These are phyloP conservation scores for Archocentrus centrarchus DNA, from an alignment of 2,113 vertebrate genomes.

Conservation along the genomic window DNA sequence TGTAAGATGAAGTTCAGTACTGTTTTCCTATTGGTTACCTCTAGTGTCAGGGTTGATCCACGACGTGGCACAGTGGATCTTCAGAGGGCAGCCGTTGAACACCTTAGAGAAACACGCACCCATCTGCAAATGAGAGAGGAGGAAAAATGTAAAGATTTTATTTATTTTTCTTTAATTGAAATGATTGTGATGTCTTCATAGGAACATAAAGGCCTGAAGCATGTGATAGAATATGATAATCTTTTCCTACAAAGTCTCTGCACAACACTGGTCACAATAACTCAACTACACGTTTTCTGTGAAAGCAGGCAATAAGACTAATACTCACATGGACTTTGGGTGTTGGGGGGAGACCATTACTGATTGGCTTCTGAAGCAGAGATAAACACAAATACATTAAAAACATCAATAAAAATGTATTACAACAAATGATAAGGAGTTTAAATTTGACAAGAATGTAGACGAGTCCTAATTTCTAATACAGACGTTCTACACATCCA, in stretches of 20 bases:
- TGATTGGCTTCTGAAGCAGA: constrained; percentile 89
- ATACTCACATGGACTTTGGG: constrained; percentile 98
- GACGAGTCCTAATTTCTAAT: background rate
- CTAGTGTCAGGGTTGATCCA: constrained; percentile 99
- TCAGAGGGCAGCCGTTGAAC: constrained; percentile 97
- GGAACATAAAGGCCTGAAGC: background rate
- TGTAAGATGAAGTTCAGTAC: background rate
- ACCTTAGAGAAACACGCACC: constrained; percentile 99
- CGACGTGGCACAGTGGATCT: constrained; percentile 97
- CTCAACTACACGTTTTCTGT: background rate
- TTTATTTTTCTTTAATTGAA: background rate
- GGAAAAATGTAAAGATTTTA: fast-evolving
- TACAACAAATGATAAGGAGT: background rate
- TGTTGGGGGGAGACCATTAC: constrained; percentile 96
- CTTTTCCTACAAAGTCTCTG: too few species aligned
- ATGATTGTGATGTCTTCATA: fast-evolving
- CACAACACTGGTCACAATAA: background rate
- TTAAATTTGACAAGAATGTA: background rate
- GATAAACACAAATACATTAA: background rate
- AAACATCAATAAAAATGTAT: background rate
- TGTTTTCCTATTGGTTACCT: constrained; percentile 79
- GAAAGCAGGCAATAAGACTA: background rate
- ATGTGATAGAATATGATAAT: background rate
- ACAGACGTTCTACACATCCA: background rate
- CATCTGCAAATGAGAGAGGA: constrained; percentile 85